phyloP scores from a whole-genome alignment of 2,888 invertebrate species.

The Lithophane socia region DNA sequence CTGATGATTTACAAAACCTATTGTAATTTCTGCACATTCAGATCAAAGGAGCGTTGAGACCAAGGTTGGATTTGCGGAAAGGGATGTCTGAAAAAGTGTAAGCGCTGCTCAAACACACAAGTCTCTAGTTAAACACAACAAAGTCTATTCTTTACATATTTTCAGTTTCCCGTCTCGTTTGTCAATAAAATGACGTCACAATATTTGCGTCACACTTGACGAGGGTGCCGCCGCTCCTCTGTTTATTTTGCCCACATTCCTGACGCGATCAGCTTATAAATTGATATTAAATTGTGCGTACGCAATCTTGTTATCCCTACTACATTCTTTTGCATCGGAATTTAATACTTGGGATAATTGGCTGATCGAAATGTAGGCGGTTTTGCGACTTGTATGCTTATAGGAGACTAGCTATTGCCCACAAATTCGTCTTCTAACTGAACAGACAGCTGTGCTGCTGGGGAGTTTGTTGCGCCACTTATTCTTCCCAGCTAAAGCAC shows the following conservation, averaged over 20 bases:
- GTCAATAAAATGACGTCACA: conserved; percentile 54
- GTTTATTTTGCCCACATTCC: conserved; percentile 53
- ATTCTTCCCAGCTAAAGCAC: too few relatives aligned
- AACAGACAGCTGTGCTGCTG: too few relatives aligned
- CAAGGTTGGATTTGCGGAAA: too few relatives aligned
- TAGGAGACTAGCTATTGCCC: background rate
- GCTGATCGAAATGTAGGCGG: background rate
- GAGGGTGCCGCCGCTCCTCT: conserved; percentile 42
- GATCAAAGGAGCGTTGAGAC: too few relatives aligned
- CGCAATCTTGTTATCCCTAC: conserved; percentile 28
- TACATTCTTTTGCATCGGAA: conserved; percentile 35
- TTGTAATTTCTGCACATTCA: too few relatives aligned
- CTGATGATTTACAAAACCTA: too few relatives aligned
- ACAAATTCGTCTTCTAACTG: too few relatives aligned
- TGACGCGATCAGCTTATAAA: conserved; percentile 42
- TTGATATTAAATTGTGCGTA: conserved; percentile 57
- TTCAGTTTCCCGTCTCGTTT: conserved; percentile 19
- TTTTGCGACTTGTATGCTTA: conserved; percentile 16
- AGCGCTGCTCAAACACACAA: too few relatives aligned
- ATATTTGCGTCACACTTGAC: conserved; percentile 47
- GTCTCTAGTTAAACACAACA: background rate
- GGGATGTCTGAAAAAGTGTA: too few relatives aligned
- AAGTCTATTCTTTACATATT: conserved; percentile 1
- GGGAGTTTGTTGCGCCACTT: too few relatives aligned
- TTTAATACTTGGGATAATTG: conserved; percentile 43